Evolutionary conservation across 2,113 vertebrate species (phyloP), one percentile per base, ranked within the genome.

Genomic region (Aspidoscelis tigris): DNA sequence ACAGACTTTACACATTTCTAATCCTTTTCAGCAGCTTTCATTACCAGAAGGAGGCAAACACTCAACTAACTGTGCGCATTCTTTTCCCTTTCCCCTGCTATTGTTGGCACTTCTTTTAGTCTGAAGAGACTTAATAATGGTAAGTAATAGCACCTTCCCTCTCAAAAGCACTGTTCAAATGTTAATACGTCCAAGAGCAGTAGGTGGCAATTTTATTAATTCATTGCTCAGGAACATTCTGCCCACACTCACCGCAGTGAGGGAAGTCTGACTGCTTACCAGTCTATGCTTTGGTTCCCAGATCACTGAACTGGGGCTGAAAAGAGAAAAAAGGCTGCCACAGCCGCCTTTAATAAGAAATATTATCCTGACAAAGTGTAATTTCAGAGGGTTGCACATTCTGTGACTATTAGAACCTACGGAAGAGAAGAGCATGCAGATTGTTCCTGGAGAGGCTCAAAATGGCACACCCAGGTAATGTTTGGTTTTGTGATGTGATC

Each of bases 91-190:
- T 14, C 66, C 41, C n/a, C 33, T 18, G 44, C 50, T 21, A 61
- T 11, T 21, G 22, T 39, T 43, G 22, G 22, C 55, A 66, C 58
- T 73, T 68, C 33, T 78, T 65, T 66, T 66, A 55, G n/a, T 73
- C n/a, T 53, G 39, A 53, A 21, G 44, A 58, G 44, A 65, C 66
- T 50, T 77, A 82, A 58, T 78, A 58, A 82, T 41, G 41, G n/a
- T 58, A 78, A 78, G 58, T 74, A 82, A 82, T 43, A 22, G 80
- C 80, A 78, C 69, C 73, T 82, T 82, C 26, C 80, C 53, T 58
- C 75, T 82, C 75, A 78, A n/a, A 72, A 66, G 41, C 80, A 66
- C 75, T 8, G 22, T 24, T 72, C 68, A 77, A 81, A 86, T 47
- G 20, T 70, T 76, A 78, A 65, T 72, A 61, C 82, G 9, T 43